Evolutionary conservation across 2,888 invertebrate species (phyloP).

Genomic region (Elaeidobius kamerunicus): DNA sequence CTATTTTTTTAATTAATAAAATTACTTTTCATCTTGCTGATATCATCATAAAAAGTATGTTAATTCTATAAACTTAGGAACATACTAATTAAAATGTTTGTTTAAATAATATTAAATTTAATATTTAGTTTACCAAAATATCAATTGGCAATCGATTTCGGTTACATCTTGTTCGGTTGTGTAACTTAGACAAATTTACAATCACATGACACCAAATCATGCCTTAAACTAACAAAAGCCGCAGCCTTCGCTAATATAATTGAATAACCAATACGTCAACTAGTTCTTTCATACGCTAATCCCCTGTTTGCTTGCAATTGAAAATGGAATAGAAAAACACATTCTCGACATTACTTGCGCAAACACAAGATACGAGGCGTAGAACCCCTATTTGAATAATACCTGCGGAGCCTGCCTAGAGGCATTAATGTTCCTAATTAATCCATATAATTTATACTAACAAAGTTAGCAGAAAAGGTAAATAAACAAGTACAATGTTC

Average conservation of each 20-base stretch:
- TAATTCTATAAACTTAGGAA: too few relatives aligned
- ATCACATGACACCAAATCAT: too few relatives aligned
- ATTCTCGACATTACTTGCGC: constrained; percentile 12
- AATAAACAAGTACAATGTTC: constrained; percentile 28
- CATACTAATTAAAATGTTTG: too few relatives aligned
- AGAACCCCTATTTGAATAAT: constrained; percentile 21
- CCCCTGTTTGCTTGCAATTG: constrained; percentile 9
- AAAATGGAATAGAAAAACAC: constrained; percentile 18
- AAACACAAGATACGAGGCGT: constrained; percentile 18
- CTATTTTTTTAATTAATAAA: too few relatives aligned
- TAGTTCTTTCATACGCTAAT: constrained; percentile 2
- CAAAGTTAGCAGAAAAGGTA: constrained; percentile 28
- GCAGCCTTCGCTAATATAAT: background rate
- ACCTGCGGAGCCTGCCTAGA: constrained; percentile 10
- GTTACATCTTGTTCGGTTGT: too few relatives aligned
- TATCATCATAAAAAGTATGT: too few relatives aligned
- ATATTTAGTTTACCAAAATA: too few relatives aligned
- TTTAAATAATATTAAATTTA: too few relatives aligned
- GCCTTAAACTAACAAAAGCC: too few relatives aligned
- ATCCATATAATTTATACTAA: constrained; percentile 28
- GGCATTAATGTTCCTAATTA: constrained; percentile 29
- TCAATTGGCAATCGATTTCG: too few relatives aligned
- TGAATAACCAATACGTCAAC: background rate
- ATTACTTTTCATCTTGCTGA: too few relatives aligned
- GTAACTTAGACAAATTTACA: too few relatives aligned